Conservation (phyloP, 2,113 vertebrate species). For the Pyxicephalus adspersus region DNA sequence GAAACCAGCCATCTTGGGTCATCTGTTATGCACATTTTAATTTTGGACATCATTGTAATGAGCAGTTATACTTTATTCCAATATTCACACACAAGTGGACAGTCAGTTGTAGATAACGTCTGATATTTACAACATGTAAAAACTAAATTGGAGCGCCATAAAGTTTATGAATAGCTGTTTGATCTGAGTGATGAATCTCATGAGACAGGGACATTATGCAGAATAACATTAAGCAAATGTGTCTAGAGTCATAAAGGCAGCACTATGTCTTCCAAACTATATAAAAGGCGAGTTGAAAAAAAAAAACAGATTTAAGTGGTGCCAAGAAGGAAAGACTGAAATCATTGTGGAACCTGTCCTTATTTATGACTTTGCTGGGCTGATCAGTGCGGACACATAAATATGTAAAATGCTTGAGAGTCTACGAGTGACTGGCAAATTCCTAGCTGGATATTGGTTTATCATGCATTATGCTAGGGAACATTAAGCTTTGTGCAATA, state of each 20-base stretch:
- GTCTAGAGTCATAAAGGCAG: slow-evolving; percentile 53
- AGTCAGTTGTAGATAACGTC: slow-evolving; percentile 31
- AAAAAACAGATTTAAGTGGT: slow-evolving; percentile 55
- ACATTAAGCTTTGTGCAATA: background rate
- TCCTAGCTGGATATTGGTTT: background rate
- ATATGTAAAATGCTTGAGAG: slow-evolving; percentile 43
- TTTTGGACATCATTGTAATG: background rate
- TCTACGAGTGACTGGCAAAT: slow-evolving; percentile 18
- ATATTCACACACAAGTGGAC: slow-evolving; percentile 42
- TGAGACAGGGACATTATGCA: slow-evolving; percentile 45
- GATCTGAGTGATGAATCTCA: slow-evolving; percentile 52
- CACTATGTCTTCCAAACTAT: slow-evolving; percentile 50
- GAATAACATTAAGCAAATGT: slow-evolving; percentile 57
- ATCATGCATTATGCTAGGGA: slow-evolving; percentile 25
- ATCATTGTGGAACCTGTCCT: slow-evolving; percentile 40
- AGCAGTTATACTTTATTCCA: background rate
- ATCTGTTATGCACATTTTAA: background rate
- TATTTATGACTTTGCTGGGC: slow-evolving; percentile 53
- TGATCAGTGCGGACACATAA: slow-evolving; percentile 41
- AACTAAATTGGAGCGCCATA: slow-evolving; percentile 37
- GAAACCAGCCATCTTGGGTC: background rate
- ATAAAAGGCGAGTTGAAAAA: slow-evolving; percentile 40
- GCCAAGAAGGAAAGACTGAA: slow-evolving; percentile 36
- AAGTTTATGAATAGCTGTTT: slow-evolving; percentile 54
- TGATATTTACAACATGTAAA: slow-evolving; percentile 43